phyloP scores from a whole-genome alignment of 2,797 vertebrate species.

The Borostomias antarcticus region DNA sequence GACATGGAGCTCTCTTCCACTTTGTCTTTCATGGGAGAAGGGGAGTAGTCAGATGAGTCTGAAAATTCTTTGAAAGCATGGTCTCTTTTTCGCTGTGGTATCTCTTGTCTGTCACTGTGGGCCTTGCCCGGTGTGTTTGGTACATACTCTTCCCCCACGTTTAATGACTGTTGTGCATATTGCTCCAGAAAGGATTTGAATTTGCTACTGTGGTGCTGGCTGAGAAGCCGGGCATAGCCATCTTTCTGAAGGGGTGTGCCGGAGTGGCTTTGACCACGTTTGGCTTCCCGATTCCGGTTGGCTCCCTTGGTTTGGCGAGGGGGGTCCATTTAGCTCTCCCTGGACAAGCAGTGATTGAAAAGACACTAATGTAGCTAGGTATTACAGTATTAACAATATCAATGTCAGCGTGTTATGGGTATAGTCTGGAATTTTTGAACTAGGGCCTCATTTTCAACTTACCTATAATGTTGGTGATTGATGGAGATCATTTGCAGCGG shows the following conservation, averaged over 20 bases:
- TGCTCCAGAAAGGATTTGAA: conserved; percentile 81
- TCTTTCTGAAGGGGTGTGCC: conserved; percentile 77
- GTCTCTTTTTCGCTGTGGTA: conserved; percentile 56
- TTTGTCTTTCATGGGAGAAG: conserved; percentile 58
- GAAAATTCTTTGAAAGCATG: conserved; percentile 56
- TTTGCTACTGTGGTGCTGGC: conserved; percentile 82
- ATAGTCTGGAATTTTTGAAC: too few species aligned
- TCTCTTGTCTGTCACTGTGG: conserved; percentile 58
- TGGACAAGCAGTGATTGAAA: background rate
- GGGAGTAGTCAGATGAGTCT: conserved; percentile 67
- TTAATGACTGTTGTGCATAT: conserved; percentile 70
- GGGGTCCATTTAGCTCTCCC: conserved; percentile 74
- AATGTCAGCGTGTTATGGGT: background rate
- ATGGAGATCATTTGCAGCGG: too few species aligned
- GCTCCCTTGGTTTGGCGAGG: conserved; percentile 59
- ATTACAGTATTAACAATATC: too few species aligned
- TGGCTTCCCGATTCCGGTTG: conserved; percentile 59
- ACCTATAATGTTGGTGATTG: too few species aligned
- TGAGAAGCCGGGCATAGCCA: conserved; percentile 81
- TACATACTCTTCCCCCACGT: conserved; percentile 65
- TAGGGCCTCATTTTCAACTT: too few species aligned
- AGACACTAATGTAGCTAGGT: too few species aligned
- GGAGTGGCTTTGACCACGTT: conserved; percentile 57
- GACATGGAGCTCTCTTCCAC: conserved; percentile 65
- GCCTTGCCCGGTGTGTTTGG: conserved; percentile 38